These are phyloP conservation scores for Galerucella pusilla DNA, from an alignment of 2,888 invertebrate species.

Conservation along the genomic window DNA sequence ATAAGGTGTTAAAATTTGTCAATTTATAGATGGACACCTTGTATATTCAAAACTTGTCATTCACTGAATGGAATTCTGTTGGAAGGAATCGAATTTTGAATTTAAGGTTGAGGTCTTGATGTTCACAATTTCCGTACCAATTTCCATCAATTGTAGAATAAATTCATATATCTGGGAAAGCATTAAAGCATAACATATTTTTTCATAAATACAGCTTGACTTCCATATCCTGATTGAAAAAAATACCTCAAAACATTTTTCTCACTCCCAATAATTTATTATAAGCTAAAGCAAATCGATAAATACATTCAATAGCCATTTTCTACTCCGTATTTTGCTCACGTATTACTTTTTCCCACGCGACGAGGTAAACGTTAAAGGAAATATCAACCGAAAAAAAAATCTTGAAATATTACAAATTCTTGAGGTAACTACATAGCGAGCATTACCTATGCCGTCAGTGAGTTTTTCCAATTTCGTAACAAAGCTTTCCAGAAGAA, in stretches of 20 bases:
- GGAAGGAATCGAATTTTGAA: no score
- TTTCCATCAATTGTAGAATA: neutral
- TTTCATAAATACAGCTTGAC: neutral
- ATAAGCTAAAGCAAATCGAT: neutral
- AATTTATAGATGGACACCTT: no score
- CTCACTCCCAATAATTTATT: neutral
- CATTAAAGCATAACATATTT: neutral
- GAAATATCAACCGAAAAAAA: constrained; percentile 12
- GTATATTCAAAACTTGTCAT: no score
- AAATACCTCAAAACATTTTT: neutral
- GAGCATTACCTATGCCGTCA: constrained; percentile 24
- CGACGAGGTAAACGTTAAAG: neutral
- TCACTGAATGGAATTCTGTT: no score
- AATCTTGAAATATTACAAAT: constrained; percentile 22
- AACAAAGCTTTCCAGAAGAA: constrained; percentile 21
- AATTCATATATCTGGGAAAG: neutral
- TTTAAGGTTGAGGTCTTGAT: no score
- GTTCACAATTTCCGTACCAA: neutral
- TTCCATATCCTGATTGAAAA: neutral
- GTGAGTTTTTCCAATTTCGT: constrained; percentile 11
- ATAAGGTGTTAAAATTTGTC: no score
- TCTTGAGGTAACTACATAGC: constrained; percentile 21
- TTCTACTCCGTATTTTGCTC: neutral
- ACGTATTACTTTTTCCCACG: neutral
- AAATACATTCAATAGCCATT: constrained; percentile 1